These are phyloP conservation scores for Pagrus major DNA, from an alignment of 2,113 vertebrate species.

Conservation along the genomic window DNA sequence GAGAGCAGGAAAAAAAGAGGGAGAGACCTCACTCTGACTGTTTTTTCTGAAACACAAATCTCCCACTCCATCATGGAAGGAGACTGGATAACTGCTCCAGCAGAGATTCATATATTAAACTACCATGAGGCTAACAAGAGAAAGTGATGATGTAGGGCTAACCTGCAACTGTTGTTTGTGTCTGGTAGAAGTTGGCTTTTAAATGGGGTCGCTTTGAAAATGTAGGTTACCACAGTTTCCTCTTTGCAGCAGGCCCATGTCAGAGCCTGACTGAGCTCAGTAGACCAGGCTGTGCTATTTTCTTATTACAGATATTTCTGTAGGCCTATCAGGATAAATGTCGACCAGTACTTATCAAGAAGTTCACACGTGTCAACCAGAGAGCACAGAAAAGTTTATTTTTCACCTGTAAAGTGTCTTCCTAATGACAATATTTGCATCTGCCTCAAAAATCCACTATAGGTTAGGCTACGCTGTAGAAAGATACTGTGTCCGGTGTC, in stretches of 20 bases:
- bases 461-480: too few relatives aligned
- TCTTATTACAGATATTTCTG: neutral
- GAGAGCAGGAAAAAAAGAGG: neutral
- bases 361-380: too few relatives aligned
- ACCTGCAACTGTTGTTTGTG: neutral
- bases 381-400: too few relatives aligned
- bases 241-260: neutral
- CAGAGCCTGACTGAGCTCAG: neutral
- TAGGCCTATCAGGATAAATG: too few relatives aligned
- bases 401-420: too few relatives aligned
- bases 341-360: too few relatives aligned
- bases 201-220: neutral
- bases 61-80: too few relatives aligned
- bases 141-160: too few relatives aligned
- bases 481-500: neutral
- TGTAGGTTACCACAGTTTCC: neutral
- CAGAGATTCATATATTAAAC: neutral
- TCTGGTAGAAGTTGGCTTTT: neutral
- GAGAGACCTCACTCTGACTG: constrained; percentile 50
- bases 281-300: neutral
- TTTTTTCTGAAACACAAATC: neutral
- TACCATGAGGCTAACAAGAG: neutral
- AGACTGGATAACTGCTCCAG: neutral
- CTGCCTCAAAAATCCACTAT: too few relatives aligned
- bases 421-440: too few relatives aligned